Evolutionary conservation across 2,797 vertebrate genomes (phyloP).

Genomic region (Xerus rutilus): DNA sequence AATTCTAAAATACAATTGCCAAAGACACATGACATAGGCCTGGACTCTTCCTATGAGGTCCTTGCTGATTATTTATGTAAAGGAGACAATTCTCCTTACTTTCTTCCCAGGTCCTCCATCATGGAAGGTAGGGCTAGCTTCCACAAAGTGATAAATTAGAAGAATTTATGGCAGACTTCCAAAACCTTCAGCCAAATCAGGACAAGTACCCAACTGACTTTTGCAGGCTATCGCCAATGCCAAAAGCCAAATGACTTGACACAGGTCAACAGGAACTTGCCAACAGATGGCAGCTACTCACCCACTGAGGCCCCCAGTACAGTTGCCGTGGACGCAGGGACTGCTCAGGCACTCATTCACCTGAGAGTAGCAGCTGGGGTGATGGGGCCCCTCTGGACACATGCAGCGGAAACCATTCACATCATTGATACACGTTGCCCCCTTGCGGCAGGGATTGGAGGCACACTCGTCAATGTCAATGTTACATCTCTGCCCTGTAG

Average conservation of each 20-base stretch:
- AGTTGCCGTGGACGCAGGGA: constrained; percentile 93
- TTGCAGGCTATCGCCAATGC: not conserved
- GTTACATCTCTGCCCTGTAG: constrained; percentile 91
- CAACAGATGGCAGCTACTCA: constrained; percentile 76
- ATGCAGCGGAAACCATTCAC: constrained; percentile 93
- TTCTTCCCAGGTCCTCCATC: not conserved
- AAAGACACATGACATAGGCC: not conserved
- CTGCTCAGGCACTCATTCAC: constrained; percentile 92
- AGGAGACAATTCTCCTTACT: not conserved
- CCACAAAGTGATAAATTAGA: not conserved
- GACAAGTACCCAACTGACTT: not conserved
- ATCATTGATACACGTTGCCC: constrained; percentile 93
- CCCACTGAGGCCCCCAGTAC: constrained; percentile 92
- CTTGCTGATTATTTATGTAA: not conserved
- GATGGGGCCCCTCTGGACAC: constrained; percentile 93
- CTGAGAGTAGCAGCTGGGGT: constrained; percentile 93
- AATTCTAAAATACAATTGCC: not conserved
- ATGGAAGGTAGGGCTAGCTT: not conserved
- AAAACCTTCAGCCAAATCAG: constrained; percentile 85
- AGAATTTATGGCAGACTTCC: not conserved
- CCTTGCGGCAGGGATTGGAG: constrained; percentile 94
- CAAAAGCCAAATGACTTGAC: not conserved
- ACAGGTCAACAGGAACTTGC: not conserved
- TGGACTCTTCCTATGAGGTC: not conserved
- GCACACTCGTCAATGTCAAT: constrained; percentile 94